Percentiles rank a stretch among this genome's conserved stretches.
These are phyloP conservation scores for Sphaeridia pumilis DNA, from an alignment of 2,888 invertebrate species.

Conservation along the genomic window DNA sequence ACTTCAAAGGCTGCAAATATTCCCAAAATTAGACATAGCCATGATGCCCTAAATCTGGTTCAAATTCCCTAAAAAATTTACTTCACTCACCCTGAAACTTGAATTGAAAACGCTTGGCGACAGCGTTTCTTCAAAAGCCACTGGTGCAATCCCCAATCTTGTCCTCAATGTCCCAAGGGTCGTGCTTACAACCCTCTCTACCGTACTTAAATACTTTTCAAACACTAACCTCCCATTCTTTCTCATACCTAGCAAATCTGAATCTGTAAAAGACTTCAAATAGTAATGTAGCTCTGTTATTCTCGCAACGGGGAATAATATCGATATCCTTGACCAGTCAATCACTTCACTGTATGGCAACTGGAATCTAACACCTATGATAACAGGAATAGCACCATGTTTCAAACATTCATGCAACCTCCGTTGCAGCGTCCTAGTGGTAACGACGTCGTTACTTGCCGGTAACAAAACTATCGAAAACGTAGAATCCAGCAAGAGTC, in stretches of 20 bases:
- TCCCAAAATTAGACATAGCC: too few relatives aligned
- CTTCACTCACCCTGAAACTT: constrained; percentile 56
- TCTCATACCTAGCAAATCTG: constrained; percentile 68
- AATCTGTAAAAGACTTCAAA: constrained; percentile 70
- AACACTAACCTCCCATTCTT: constrained; percentile 78
- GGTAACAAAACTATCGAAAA: constrained; percentile 32
- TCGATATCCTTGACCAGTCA: constrained; percentile 40
- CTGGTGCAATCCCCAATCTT: constrained; percentile 73
- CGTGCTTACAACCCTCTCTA: constrained; percentile 71
- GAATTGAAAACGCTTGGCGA: constrained; percentile 75
- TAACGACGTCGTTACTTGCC: constrained; percentile 35
- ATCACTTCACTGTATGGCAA: constrained; percentile 63
- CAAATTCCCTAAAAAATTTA: too few relatives aligned
- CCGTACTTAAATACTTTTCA: constrained; percentile 82
- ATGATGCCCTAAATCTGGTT: too few relatives aligned
- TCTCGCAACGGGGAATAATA: constrained; percentile 45
- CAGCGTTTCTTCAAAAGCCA: constrained; percentile 57
- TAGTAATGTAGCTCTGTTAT: constrained; percentile 85
- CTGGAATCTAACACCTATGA: constrained; percentile 64
- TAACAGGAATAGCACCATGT: constrained; percentile 77
- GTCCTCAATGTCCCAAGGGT: constrained; percentile 63
- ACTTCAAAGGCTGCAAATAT: constrained; percentile 58
- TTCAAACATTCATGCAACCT: constrained; percentile 76
- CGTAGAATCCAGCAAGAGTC: constrained; percentile 33
- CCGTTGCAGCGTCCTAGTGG: constrained; percentile 36